Conservation (phyloP, 2,797 vertebrate genomes). For the Lepidocolaptes lacrymiger region DNA sequence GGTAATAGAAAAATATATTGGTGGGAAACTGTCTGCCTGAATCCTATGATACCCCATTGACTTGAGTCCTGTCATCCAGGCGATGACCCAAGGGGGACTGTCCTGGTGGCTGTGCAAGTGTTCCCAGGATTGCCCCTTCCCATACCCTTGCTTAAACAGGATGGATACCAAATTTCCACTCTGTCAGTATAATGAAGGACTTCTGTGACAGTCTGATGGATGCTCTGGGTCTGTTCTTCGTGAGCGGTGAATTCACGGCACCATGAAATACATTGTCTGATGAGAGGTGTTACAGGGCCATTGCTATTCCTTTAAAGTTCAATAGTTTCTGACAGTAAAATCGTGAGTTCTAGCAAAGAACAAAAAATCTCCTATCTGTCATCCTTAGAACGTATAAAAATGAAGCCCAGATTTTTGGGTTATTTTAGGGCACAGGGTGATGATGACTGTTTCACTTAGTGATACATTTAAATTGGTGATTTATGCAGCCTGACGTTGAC, state of each 20-base stretch:
- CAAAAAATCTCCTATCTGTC: not conserved
- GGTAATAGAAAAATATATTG: not conserved
- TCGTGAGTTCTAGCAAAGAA: not conserved
- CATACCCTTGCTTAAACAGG: not conserved
- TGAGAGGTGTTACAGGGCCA: not conserved
- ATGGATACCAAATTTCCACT: not conserved
- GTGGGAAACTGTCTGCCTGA: constrained; percentile 13
- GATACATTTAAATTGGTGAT: constrained; percentile 68
- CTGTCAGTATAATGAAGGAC: not conserved
- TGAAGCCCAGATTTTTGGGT: constrained; percentile 46
- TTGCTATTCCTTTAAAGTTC: not conserved
- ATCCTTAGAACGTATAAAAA: not conserved
- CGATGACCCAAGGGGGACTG: not conserved
- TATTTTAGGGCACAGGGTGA: constrained; percentile 50
- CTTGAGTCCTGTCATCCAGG: not conserved
- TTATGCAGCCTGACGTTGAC: constrained; percentile 62
- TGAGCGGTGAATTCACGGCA: not conserved
- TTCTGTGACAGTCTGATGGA: not conserved
- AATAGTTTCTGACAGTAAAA: constrained; percentile 23
- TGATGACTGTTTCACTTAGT: constrained; percentile 52
- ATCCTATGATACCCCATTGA: not conserved
- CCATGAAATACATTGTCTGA: not conserved
- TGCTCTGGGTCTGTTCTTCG: not conserved
- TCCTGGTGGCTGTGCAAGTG: not conserved
- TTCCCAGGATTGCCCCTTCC: constrained; percentile 6